Evolutionary conservation across 2,113 vertebrate genomes (phyloP).

Genomic region (Myotis davidii): DNA sequence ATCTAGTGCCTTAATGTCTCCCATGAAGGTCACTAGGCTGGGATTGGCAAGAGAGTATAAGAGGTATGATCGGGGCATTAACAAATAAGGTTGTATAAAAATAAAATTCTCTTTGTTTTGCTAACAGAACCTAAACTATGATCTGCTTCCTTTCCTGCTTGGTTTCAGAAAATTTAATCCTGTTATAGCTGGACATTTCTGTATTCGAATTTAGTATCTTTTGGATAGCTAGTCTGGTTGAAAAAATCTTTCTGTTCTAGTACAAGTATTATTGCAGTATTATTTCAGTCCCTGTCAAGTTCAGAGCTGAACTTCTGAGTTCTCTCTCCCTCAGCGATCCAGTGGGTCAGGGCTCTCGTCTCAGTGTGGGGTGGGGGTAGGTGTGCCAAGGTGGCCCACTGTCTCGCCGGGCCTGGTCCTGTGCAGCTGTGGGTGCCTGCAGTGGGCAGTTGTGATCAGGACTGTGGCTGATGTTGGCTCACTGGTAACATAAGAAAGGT

Average conservation of each 20-base stretch:
- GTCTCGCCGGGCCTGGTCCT: background rate
- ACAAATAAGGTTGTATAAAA: conserved; percentile 6
- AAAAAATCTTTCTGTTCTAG: conserved; percentile 1
- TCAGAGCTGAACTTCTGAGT: background rate
- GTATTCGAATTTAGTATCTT: conserved; percentile 11
- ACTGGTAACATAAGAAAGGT: background rate
- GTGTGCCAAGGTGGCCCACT: fast-evolving
- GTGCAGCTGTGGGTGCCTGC: background rate
- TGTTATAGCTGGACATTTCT: background rate
- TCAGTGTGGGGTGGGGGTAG: background rate
- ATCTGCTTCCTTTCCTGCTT: background rate
- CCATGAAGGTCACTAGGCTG: background rate
- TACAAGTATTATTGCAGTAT: background rate
- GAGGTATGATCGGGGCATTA: background rate
- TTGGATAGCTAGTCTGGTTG: background rate
- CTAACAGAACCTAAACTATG: background rate
- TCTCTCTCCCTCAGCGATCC: background rate
- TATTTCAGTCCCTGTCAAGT: background rate
- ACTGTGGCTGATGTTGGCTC: background rate
- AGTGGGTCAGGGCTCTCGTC: fast-evolving
- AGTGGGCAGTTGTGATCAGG: background rate
- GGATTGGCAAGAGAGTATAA: background rate
- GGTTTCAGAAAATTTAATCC: conserved; percentile 3
- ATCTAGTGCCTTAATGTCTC: background rate
- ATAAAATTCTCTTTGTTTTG: conserved; percentile 49